phyloP scores from a whole-genome alignment of 2,888 invertebrate genomes.

The Branchellion lobata region DNA sequence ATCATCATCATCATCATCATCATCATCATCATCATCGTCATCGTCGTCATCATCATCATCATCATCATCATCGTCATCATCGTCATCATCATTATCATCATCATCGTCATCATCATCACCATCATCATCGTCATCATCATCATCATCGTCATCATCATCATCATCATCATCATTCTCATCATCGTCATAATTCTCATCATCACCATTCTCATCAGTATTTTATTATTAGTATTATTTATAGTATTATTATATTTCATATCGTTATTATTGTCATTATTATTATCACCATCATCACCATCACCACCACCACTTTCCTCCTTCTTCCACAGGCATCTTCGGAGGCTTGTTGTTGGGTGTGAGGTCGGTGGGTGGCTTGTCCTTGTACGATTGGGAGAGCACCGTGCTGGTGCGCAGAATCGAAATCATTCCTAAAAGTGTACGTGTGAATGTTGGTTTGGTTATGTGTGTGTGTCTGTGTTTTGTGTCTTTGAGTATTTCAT shows the following conservation, averaged over 20 bases:
- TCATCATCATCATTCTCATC: background rate
- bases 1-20: conserved; percentile 17
- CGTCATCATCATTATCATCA: conserved; percentile 9
- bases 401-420: conserved; percentile 91
- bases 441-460: too few species aligned
- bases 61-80: conserved; percentile 9
- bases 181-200: too few species aligned
- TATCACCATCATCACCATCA: too few species aligned
- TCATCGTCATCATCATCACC: background rate
- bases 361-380: conserved; percentile 85
- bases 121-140: conserved; percentile 22
- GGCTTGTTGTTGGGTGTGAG: conserved; percentile 86
- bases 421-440: conserved; percentile 76
- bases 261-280: too few species aligned
- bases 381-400: conserved; percentile 95
- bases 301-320: too few species aligned
- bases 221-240: too few species aligned
- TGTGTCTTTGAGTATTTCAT: too few species aligned
- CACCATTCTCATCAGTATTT: too few species aligned
- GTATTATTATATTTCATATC: too few species aligned
- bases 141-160: background rate
- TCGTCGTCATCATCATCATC: too few species aligned
- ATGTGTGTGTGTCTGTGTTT: too few species aligned
- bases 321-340: conserved; percentile 78
- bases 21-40: background rate